Evolutionary conservation across 2,113 vertebrate species (phyloP), one percentile per base, ranked within the genome.

Genomic region (Panurus biarmicus): DNA sequence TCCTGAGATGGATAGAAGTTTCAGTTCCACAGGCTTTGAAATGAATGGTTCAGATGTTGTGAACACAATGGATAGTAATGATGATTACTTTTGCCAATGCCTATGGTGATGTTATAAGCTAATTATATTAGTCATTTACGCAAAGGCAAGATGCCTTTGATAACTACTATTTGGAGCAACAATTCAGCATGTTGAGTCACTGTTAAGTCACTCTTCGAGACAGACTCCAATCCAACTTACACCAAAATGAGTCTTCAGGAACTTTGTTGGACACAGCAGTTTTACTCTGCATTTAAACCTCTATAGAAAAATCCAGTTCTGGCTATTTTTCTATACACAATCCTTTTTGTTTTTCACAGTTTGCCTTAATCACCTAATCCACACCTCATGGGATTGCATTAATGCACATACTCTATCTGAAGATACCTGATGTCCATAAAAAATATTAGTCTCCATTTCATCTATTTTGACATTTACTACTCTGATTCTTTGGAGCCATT

Each of bases 41-140:
- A 97, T 96, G 95, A 97, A 97, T 96, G 95, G 95, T 97, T 97
- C 96, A 95, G 96, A 97, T 97, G 96, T 94, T 97, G 94, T 91
- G 95, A 95, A 94, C 93, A 97, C 95, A 97, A 97, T 97, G 95
- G 95, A 93, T 95, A 93, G 95, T 97, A 96, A 97, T 97, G 96
- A 97, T 97, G 95, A 97, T 96, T 97, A 95, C 95, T 96, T 97
- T 97, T 96, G 95, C 96, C 95, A 96, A 83, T 94, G 95, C 86
- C 89, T 96, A 89, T 97, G 92, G 95, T 97, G 95, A 95, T 96
- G 90, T 90, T 96, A 95, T 94, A 95, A 95, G 95, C 92, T 96
- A 97, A 97, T 97, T 97, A 97, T 96, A 96, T 97, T 96, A 97
- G 95, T 96, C 96, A 96, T 95, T 95, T 97, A 91, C 84, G 93